phyloP scores from a whole-genome alignment of 2,888 invertebrate species.

The Mimumesa dahlbomi region DNA sequence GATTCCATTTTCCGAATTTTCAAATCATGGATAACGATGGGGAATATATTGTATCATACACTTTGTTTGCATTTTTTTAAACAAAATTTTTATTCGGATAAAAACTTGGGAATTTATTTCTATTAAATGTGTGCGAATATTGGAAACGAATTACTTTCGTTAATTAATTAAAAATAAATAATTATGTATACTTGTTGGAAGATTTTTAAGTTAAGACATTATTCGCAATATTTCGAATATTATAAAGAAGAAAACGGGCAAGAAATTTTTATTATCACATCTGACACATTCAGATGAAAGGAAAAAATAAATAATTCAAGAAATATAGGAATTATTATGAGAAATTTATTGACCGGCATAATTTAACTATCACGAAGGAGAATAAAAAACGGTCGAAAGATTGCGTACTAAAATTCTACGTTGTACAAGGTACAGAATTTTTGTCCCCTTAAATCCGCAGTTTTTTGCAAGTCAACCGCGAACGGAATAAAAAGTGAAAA shows the following conservation, averaged over 20 bases:
- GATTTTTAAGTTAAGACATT: background rate
- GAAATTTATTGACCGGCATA: background rate
- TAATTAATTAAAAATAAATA: too few species aligned
- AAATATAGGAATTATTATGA: background rate
- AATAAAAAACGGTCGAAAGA: background rate
- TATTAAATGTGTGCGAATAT: too few species aligned
- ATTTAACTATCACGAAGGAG: background rate
- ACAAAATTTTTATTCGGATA: too few species aligned
- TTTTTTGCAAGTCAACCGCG: conserved; percentile 22
- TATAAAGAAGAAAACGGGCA: background rate
- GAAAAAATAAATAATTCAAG: background rate
- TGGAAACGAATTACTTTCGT: too few species aligned
- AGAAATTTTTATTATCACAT: background rate
- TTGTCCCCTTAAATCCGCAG: conserved; percentile 16
- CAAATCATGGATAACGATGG: too few species aligned
- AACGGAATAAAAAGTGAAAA: background rate
- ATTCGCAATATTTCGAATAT: background rate
- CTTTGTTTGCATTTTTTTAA: too few species aligned
- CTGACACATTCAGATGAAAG: too few species aligned
- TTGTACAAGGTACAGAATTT: background rate
- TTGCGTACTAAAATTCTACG: background rate
- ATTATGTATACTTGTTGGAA: background rate
- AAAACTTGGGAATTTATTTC: too few species aligned
- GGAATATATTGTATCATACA: too few species aligned
- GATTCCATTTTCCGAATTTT: too few species aligned